These are phyloP conservation scores for Myotis vivesi DNA, from an alignment of 2,797 vertebrate genomes.

Conservation along the genomic window DNA sequence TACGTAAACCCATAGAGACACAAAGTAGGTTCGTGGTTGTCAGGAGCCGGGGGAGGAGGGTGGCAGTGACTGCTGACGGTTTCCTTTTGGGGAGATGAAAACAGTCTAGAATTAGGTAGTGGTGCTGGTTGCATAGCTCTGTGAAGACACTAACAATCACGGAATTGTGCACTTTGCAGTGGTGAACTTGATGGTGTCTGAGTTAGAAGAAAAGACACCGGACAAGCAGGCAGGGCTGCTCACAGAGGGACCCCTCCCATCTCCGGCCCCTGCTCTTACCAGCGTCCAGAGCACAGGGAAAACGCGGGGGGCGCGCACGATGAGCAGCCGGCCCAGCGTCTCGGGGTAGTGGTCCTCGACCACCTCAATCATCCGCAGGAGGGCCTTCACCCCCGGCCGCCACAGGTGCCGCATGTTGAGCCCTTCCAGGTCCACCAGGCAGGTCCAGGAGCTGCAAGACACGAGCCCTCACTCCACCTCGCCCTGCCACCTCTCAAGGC, in stretches of 20 bases:
- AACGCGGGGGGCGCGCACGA: slow-evolving; percentile 92
- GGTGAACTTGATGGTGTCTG: background rate
- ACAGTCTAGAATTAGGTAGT: background rate
- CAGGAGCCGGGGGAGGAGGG: no score
- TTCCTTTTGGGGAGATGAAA: background rate
- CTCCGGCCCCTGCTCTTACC: slow-evolving; percentile 83
- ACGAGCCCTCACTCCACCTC: background rate
- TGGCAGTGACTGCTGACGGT: no score
- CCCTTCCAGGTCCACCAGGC: slow-evolving; percentile 95
- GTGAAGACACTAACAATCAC: background rate
- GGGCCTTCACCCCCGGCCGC: slow-evolving; percentile 93
- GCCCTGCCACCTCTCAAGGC: background rate
- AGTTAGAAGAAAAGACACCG: background rate
- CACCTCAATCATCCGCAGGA: slow-evolving; percentile 94
- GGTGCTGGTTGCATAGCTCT: background rate
- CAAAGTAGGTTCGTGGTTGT: background rate
- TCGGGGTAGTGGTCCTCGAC: slow-evolving; percentile 96
- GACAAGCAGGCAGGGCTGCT: background rate
- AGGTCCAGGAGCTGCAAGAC: slow-evolving; percentile 92
- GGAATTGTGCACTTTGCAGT: no score
- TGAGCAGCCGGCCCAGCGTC: slow-evolving; percentile 93
- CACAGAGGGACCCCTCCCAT: background rate
- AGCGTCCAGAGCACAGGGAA: slow-evolving; percentile 97
- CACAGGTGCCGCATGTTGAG: slow-evolving; percentile 97
- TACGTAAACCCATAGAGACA: background rate